phyloP scores from a whole-genome alignment of 53 echinoderm and acorn worm genomes.

The Patiria pectinifera region DNA sequence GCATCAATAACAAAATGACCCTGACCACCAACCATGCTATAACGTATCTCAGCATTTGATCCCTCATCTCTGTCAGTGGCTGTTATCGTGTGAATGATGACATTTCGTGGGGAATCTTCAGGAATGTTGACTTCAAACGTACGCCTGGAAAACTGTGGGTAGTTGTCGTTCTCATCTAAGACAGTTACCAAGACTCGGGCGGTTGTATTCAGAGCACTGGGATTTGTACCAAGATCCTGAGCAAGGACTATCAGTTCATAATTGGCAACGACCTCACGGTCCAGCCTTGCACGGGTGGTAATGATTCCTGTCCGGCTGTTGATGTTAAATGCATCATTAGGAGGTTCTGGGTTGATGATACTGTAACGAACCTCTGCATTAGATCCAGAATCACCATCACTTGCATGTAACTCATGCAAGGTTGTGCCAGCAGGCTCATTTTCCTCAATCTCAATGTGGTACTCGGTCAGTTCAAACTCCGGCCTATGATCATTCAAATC shows the following conservation, averaged over 20 bases:
- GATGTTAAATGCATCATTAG: conserved; percentile 90
- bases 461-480: conserved; percentile 89
- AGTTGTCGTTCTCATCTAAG: conserved; percentile 91
- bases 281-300: conserved; percentile 81
- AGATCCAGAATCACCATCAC: conserved; percentile 78
- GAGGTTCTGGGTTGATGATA: conserved; percentile 84
- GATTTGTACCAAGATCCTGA: conserved; percentile 83
- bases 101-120: conserved; percentile 78
- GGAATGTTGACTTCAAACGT: conserved; percentile 85
- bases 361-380: conserved; percentile 88
- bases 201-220: conserved; percentile 76
- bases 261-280: conserved; percentile 74
- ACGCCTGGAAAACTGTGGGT: conserved; percentile 82
- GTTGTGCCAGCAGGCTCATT: conserved; percentile 77
- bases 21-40: conserved; percentile 91
- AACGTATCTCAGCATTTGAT: conserved; percentile 85
- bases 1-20: conserved; percentile 92
- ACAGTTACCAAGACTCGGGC: conserved; percentile 83
- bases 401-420: conserved; percentile 79
- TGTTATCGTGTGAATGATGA: conserved; percentile 72
- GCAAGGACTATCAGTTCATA: conserved; percentile 82
- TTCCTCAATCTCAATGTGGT: conserved; percentile 79
- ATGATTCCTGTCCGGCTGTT: conserved; percentile 77
- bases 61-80: conserved; percentile 91
- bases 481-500: conserved; percentile 95